Percentiles rank a stretch among this genome's conserved stretches.
Evolutionary conservation across 2,113 vertebrate genomes (phyloP).

Genomic region (Onychostruthus taczanowskii): DNA sequence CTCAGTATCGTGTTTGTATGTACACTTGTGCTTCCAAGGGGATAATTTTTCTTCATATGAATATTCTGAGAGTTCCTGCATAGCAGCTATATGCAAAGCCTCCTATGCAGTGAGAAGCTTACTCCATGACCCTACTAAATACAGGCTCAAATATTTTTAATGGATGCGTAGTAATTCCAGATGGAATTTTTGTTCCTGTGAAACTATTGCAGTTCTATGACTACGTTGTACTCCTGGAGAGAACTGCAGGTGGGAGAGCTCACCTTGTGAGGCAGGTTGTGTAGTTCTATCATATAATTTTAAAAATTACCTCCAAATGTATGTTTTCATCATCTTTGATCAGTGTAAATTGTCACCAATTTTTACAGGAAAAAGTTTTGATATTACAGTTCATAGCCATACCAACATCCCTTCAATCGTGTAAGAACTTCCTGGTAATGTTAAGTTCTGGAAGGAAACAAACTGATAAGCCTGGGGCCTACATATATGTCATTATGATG

Average conservation of each 20-base stretch:
- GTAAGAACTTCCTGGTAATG: background rate
- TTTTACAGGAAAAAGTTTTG: background rate
- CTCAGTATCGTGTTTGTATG: fast-evolving
- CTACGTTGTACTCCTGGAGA: background rate
- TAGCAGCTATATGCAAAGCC: background rate
- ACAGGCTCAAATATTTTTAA: background rate
- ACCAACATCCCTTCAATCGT: background rate
- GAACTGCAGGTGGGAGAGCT: background rate
- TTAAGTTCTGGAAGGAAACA: background rate
- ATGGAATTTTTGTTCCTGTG: background rate
- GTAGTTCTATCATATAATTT: background rate
- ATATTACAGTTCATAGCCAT: background rate
- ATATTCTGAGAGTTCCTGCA: background rate
- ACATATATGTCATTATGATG: background rate
- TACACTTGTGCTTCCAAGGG: background rate
- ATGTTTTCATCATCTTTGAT: background rate
- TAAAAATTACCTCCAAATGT: background rate
- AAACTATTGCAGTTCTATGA: background rate
- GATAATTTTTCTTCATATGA: background rate
- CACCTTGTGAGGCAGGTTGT: background rate
- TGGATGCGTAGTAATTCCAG: background rate
- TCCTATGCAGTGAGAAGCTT: background rate
- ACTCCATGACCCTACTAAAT: background rate
- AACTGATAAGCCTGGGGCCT: background rate
- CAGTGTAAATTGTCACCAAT: background rate